Base-by-base conservation (phyloP, 1,140 invertebrate species). In the Euglossa dilemma region DNA sequence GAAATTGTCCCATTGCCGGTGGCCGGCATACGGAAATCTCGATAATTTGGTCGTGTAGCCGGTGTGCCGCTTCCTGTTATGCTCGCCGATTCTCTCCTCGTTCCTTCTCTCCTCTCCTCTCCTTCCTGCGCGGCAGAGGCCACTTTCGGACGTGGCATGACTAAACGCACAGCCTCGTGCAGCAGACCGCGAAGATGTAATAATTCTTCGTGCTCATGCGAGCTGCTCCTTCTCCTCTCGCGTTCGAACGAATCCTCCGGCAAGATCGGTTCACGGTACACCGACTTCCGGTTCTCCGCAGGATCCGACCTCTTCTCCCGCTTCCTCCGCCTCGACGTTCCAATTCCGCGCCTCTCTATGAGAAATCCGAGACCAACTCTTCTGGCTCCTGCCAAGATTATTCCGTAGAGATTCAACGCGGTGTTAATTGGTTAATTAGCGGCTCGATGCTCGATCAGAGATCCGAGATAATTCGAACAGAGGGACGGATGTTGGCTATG, bases 101-200 rank as follows among this genome's bases (percentile, higher is more conserved):
- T 43, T 8, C 11, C n/a, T 20, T 23, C 9, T 11, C 18, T 43
- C 63, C 11, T 67, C 23, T 14, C 23, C 23, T 45, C 43, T 45
- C 9, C 43, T 18, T 59, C 16, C 54, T 20, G 14, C 6, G 6
- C 11, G n/a, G 83, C 79, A 57, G 52, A 80, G 66, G 50, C 78
- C 83, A 87, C 78, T 88, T 89, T 88, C 85, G 84, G 81, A 81
- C 84, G 75, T 87, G 59, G 85, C 89, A 89, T 89, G 80, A 90
- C 85, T 89, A 89, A 87, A 78, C 80, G 82, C 80, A 54, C 67
- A 72, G 73, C 72, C 64, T 78, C 78, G 89, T 88, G 79, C 92
- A 91, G 36, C 92, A 93, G 92, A 93, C 88, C 92, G 87, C 90
- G 89, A 93, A 93, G 93, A 93, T 93, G 90, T 85, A 92, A 93